Evolutionary conservation across 2,113 vertebrate genomes (phyloP).

Genomic region (Acanthisitta chloris): DNA sequence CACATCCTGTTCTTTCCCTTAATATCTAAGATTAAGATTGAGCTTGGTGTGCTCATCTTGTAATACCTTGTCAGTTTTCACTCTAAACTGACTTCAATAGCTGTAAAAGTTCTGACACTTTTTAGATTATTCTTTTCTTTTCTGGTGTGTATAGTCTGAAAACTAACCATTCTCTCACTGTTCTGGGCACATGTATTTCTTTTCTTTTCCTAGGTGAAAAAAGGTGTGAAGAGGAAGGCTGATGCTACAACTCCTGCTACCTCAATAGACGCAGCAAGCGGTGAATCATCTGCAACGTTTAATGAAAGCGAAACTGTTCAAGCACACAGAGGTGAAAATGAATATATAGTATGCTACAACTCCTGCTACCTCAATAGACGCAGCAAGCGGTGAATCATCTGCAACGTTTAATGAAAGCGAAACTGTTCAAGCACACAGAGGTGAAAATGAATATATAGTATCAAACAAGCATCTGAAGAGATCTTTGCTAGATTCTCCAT

Average conservation of each 20-base stretch:
- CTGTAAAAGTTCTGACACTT: too few relatives aligned
- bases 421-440: conserved; percentile 37
- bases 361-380: conserved; percentile 59
- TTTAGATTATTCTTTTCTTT: too few relatives aligned
- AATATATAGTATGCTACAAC: conserved; percentile 22
- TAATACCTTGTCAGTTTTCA: background rate
- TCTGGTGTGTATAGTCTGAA: too few relatives aligned
- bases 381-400: conserved; percentile 58
- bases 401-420: conserved; percentile 40
- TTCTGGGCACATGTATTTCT: too few relatives aligned
- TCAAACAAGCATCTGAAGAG: conserved; percentile 74
- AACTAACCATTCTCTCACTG: too few relatives aligned
- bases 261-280: conserved; percentile 51
- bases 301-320: conserved; percentile 57
- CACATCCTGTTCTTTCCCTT: background rate
- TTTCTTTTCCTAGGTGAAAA: too few relatives aligned
- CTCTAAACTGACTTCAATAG: too few relatives aligned
- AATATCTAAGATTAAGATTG: background rate
- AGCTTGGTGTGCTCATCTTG: background rate
- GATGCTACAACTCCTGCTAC: conserved; percentile 70
- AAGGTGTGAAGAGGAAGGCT: too few relatives aligned
- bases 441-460: conserved; percentile 48
- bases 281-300: conserved; percentile 40
- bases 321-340: conserved; percentile 53
- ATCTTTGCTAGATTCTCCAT: conserved; percentile 71